Conservation (phyloP, 2,888 invertebrate species). For the Uloborus plumipes region DNA sequence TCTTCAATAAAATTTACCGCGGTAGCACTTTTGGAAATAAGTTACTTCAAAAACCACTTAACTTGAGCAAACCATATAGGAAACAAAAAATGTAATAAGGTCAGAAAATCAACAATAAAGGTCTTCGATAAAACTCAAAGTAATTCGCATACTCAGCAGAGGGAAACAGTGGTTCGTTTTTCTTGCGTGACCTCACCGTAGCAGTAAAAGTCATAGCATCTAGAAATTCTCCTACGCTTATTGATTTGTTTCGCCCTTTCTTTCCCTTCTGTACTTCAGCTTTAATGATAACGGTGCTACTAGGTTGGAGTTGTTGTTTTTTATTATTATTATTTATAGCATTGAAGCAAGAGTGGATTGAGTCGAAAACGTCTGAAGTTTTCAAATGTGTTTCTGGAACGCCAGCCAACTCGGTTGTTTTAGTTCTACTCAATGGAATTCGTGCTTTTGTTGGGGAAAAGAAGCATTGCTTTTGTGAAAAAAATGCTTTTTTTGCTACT, state of each 20-base stretch:
- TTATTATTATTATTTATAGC: conserved; percentile 52
- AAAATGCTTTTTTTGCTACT: too few species aligned
- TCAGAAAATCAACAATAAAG: conserved; percentile 62
- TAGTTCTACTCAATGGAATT: too few species aligned
- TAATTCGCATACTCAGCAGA: conserved; percentile 63
- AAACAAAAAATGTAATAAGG: conserved; percentile 55
- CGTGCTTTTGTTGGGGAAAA: too few species aligned
- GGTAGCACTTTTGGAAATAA: conserved; percentile 44
- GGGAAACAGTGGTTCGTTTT: conserved; percentile 44
- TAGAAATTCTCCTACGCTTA: conserved; percentile 35
- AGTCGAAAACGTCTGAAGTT: neutral
- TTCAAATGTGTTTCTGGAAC: too few species aligned
- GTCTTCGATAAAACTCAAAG: conserved; percentile 59
- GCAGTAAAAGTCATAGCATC: conserved; percentile 53
- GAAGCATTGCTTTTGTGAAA: too few species aligned
- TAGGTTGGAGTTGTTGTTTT: conserved; percentile 33
- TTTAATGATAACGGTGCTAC: conserved; percentile 52
- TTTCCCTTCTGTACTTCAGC: conserved; percentile 22
- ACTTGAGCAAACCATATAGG: conserved; percentile 58
- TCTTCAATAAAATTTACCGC: conserved; percentile 48
- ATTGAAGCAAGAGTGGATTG: conserved; percentile 19
- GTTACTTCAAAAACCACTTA: conserved; percentile 63
- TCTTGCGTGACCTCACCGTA: conserved; percentile 47
- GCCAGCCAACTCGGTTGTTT: too few species aligned
- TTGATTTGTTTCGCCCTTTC: conserved; percentile 41